Evolutionary conservation across 2,888 invertebrate genomes (phyloP), one percentile per base, ranked within the genome.

Genomic region (Willowsia nigromaculata): DNA sequence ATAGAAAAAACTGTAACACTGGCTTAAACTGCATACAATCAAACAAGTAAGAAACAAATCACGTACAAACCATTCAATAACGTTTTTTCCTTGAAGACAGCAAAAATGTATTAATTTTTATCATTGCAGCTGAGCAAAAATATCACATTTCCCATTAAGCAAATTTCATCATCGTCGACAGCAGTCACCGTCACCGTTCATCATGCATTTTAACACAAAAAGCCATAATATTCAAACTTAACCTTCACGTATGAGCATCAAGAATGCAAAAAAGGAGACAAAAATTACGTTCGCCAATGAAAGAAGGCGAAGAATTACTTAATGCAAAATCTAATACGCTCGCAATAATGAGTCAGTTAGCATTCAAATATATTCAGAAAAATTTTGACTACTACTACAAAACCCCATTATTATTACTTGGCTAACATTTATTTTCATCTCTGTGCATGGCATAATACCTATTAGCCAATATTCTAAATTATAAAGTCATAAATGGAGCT

Each of bases 321-420:
- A 40, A 40, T 22, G 13, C 40, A n/a, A 47, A 30, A 47, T 74
- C 25, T 27, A 37, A 13, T 30, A 56, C 43, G 56, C 27, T n/a
- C 33, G n/a, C n/a, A n/a, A n/a, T n/a, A n/a, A 65, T 76, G 59
- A 86, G 65, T 50, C 68, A 86, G 82, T 88, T 88, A 88, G 62
- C 82, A 88, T 88, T 82, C 76, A 71, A 82, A 88, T 82, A 62
- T 62, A 88, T 88, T 43, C 88, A 74, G 62, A 85, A 27, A n/a
- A n/a, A n/a, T n/a, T n/a, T 62, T 65, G 9, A 27, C 0, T 56
- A 18, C 37, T n/a, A n/a, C n/a, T n/a, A n/a, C n/a, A n/a, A n/a
- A n/a, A n/a, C n/a, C n/a, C n/a, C n/a, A n/a, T n/a, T n/a, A n/a
- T n/a, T n/a, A n/a, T n/a, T n/a, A n/a, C n/a, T n/a, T n/a, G n/a